A percentile compares a stretch with the other conserved stretches of the same genome.
phyloP scores from a whole-genome alignment of 2,113 vertebrate genomes.

The Crypturellus undulatus region DNA sequence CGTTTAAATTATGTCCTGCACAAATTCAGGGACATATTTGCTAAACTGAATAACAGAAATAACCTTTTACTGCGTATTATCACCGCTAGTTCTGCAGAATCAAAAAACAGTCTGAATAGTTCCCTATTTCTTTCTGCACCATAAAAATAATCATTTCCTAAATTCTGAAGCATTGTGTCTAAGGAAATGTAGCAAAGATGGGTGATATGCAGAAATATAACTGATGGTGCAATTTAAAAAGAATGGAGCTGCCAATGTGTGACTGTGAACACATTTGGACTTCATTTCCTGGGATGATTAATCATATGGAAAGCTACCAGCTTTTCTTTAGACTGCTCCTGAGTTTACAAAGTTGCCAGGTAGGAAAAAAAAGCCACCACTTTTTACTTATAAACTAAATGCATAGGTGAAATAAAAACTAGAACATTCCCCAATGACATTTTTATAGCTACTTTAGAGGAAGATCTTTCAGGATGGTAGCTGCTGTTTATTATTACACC shows the following conservation, averaged over 20 bases:
- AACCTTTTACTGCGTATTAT: background rate
- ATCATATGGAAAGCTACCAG: background rate
- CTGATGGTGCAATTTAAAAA: background rate
- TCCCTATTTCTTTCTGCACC: background rate
- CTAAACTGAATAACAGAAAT: background rate
- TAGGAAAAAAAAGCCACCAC: background rate
- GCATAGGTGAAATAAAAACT: background rate
- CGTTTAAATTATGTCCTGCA: background rate
- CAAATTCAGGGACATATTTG: background rate
- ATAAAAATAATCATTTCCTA: background rate
- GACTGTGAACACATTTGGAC: background rate
- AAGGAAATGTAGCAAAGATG: background rate
- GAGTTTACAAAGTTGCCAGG: background rate
- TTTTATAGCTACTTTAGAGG: background rate
- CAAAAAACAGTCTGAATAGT: background rate
- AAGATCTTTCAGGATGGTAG: background rate
- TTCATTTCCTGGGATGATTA: background rate
- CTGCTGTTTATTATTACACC: background rate
- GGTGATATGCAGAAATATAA: background rate
- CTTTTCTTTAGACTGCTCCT: background rate
- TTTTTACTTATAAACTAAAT: background rate
- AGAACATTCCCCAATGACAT: background rate
- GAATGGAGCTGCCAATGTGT: background rate
- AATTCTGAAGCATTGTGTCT: background rate
- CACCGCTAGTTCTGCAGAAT: background rate